A percentile compares a stretch with the other conserved stretches of the same genome.
Conservation (phyloP, 2,888 invertebrate species). For the Lamproptera curius region DNA sequence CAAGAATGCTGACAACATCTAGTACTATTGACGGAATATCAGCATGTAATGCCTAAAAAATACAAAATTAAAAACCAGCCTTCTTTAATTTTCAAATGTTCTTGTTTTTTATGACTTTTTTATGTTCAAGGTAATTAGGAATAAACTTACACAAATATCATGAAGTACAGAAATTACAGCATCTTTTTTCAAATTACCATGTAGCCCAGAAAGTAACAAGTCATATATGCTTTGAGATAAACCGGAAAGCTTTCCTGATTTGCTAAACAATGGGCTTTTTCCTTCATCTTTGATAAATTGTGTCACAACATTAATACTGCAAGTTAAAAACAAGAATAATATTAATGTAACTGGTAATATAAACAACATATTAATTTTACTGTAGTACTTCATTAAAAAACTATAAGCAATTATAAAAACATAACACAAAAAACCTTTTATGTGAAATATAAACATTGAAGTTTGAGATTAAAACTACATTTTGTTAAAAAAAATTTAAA, state of each 20-base stretch:
- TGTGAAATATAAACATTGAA: no score
- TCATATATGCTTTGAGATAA: constrained; percentile 88
- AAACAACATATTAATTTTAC: no score
- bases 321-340: constrained; percentile 36
- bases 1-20: constrained; percentile 90
- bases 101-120: no score
- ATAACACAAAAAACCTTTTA: no score
- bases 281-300: constrained; percentile 81
- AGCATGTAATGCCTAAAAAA: constrained; percentile 83
- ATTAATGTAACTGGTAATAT: no score
- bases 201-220: constrained; percentile 87
- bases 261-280: constrained; percentile 80
- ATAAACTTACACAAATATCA: constrained; percentile 85
- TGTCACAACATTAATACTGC: constrained; percentile 81
- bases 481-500: no score
- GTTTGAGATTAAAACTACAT: no score
- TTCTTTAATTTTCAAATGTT: no score
- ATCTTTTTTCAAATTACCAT: constrained; percentile 88
- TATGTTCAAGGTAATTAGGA: no score
- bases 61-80: no score
- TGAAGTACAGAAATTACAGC: constrained; percentile 83
- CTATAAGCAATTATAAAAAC: no score
- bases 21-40: constrained; percentile 90
- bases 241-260: constrained; percentile 79
- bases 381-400: no score